Evolutionary conservation across 2,888 invertebrate species (phyloP), one percentile per base, ranked within the genome.

Genomic region (Sipha maydis): DNA sequence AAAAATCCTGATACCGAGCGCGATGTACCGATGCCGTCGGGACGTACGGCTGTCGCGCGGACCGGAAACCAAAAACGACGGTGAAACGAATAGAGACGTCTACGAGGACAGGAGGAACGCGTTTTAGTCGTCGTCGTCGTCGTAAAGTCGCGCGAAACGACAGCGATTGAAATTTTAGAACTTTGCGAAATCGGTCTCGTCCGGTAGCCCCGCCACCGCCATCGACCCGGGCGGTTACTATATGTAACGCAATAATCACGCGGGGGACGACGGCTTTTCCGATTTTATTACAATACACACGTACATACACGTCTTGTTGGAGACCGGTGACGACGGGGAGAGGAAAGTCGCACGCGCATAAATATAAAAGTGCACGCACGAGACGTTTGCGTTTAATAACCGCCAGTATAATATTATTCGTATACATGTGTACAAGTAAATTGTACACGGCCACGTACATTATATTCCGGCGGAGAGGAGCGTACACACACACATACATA

Each of bases 281-380:
- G 76, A 48, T 82, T 82, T 82, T 82, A 69, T 82, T 82, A 69
- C 82, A 25, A 82, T 69, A 21, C 69, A 69, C n/a, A 56, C 11
- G 56, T 8, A 67, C 34, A 48, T 41, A 34, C 34, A 34, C 34
- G 34, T 34, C 2, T 4, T 4, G 34, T 4, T 8, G 9, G 17
- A 69, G 67, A 80, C 80, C 1, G 21, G 28, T 21, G 79, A 8
- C 19, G 48, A 41, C 41, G 41, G 3, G 61, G 7, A 69, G 69
- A 5, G 31, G 71, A 71, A 8, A 9, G 19, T 83, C 34, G 38
- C 83, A 54, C 17, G 28, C 11, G n/a, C 69, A 28, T 28, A 69
- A 28, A 69, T 9, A 69, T 1, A 69, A 61, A 25, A 25, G 21
- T 3, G 8, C n/a, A 28, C n/a, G 9, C 25, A 69, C 25, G 25